Evolutionary conservation across 2,113 vertebrate genomes (phyloP), one percentile per base, ranked within the genome.

Genomic region (Romanogobio albipinnatus): DNA sequence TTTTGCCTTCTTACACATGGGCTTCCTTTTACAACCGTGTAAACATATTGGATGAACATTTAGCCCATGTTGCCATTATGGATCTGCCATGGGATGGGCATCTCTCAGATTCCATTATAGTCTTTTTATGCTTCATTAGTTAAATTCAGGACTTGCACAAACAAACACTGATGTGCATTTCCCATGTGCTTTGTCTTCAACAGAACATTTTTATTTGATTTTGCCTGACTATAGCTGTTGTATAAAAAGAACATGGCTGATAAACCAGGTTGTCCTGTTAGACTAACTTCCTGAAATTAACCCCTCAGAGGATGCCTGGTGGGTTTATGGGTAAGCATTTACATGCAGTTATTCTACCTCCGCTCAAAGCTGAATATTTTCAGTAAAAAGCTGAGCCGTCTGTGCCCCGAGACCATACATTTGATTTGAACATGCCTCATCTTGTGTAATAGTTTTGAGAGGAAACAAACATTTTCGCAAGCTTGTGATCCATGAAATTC

Each of bases 401-500:
- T 36, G 33, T 64, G 36, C 58, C 64, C 53, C 1, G n/a, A 74
- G 47, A 66, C 75, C 15, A 8, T 70, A 85, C 39, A 64, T 78
- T 82, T 70, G 68, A 43, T 68, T 77, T 76, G 39, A 36, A 17
- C 36, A 11, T 26, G 82, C 59, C 49, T 49, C 22, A 43, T 61
- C 73, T 71, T 83, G 26, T 70, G 76, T 80, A 47, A 74, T 61
- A 61, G 49, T 47, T 53, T 73, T 68, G 7, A 45, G 36, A 9
- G 79, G 62, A 85, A 82, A 56, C 80, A 87, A 84, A 87, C 76
- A 82, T 84, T 87, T 87, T 75, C 13, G 51, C 56, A 68, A 74
- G 33, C 33, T n/a, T 43, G 59, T 36, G 15, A 62, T 47, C 73
- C 17, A 53, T 86, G 26, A 87, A 81, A 84, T 86, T 82, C 77